Conservation (phyloP, 2,797 vertebrate species). For the Dromococcyx pavoninus region DNA sequence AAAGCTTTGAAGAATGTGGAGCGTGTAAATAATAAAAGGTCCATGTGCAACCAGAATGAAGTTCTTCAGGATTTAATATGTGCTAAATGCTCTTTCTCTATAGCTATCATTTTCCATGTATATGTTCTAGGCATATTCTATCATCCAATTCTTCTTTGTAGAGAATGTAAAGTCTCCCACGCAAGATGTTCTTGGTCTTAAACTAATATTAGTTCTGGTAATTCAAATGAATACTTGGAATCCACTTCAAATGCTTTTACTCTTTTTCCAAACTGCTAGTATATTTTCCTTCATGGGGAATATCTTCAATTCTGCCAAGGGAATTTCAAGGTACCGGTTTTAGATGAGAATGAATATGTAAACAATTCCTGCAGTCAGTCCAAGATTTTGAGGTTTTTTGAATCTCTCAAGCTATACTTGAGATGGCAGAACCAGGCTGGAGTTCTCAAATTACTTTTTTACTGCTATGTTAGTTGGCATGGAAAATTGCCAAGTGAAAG, state of each 20-base stretch:
- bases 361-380: not conserved
- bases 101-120: not conserved
- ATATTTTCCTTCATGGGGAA: not conserved
- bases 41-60: not conserved
- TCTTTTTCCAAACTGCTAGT: not conserved
- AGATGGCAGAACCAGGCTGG: not conserved
- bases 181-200: not conserved
- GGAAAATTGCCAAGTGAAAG: not conserved
- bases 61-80: not conserved
- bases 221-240: not conserved
- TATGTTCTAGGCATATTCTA: not conserved
- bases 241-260: not conserved
- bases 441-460: not conserved
- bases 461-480: not conserved
- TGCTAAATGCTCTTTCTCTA: not conserved
- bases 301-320: not conserved
- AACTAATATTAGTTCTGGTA: not conserved
- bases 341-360: not conserved
- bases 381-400: not conserved
- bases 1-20: not conserved
- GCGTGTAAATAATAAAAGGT: not conserved
- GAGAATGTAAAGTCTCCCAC: not conserved
- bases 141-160: not conserved
- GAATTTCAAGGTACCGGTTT: not conserved
- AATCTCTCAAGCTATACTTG: not conserved